Base-by-base conservation (phyloP, 2,888 invertebrate species). In the Emesis russula region DNA sequence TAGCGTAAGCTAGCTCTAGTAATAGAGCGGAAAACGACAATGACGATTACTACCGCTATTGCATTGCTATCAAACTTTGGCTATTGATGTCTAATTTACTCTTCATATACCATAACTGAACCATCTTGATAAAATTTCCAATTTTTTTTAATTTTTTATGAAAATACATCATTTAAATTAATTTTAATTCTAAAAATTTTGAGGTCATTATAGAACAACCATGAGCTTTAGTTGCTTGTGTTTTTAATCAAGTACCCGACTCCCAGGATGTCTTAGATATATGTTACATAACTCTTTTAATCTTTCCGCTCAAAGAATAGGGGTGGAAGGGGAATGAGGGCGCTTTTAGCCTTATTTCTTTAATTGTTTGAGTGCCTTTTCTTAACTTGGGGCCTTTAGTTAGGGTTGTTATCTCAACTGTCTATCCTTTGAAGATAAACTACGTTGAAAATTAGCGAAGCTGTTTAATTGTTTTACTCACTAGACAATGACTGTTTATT, bases 201-300 rank as follows among this genome's bases (percentile, higher is more conserved):
- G 48, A 13, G 41, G 18, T 68, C 84, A 91, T 76, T 91, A 81
- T 86, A 79, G 85, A 88, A 80, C 18, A 53, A 74, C 5, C 68
- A n/a, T 44, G 48, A 68, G 89, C 95, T 96, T 92, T 89, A 92
- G 93, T 88, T 91, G 93, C 88, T 95, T 92, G 92, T 94, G 94
- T 96, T 96, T 96, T 96, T 95, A 96, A 96, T 96, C 96, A 96
- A 96, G 94, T 74, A 84, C 85, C 53, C 85, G 82, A 74, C 44
- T 78, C 71, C n/a, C 9, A 83, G 31, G 63, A 73, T 84, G 81
- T 83, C 80, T 48, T 75, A 83, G 87, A 84, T 76, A 71, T 83
- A 85, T 83, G 71, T 76, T 71, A 77, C 70, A 68, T 68, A 68
- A 68, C 68, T 68, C 66, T 68, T 68, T 68, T 68, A 68, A 68